Evolutionary conservation across 2,797 vertebrate species (phyloP).

Genomic region (Bradypus variegatus): DNA sequence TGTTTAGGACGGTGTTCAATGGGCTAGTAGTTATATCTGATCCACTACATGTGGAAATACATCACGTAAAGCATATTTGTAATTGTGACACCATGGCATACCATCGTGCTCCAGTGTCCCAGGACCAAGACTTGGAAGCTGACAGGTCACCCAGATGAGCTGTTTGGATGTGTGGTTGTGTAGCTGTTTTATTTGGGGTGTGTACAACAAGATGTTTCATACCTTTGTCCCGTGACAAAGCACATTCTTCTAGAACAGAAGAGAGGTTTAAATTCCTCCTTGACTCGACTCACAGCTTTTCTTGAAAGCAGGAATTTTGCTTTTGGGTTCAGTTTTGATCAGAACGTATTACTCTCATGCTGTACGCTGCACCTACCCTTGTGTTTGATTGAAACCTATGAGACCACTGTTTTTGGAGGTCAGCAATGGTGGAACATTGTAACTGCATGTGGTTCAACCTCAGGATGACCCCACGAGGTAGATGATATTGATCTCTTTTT

Average conservation of each 20-base stretch:
- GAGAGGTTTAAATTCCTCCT: not conserved
- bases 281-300: accelerated
- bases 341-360: accelerated
- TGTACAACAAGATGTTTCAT: not conserved
- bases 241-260: not conserved
- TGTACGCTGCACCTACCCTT: accelerated
- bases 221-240: not conserved
- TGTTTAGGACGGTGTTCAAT: not conserved
- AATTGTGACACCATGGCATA: accelerated
- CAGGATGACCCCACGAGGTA: not conserved
- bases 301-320: not conserved
- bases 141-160: not conserved
- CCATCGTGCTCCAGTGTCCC: accelerated
- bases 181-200: not conserved
- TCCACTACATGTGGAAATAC: not conserved
- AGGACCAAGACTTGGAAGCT: not conserved
- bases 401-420: not conserved
- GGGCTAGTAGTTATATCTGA: not conserved
- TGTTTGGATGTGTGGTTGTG: not conserved
- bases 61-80: not conserved
- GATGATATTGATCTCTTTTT: not conserved
- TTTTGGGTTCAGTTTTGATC: not conserved
- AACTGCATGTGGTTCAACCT: not conserved
- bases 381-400: accelerated
- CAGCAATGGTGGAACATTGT: accelerated